Evolutionary conservation across 2,888 invertebrate species (phyloP).

Genomic region (Athetis lepigone): DNA sequence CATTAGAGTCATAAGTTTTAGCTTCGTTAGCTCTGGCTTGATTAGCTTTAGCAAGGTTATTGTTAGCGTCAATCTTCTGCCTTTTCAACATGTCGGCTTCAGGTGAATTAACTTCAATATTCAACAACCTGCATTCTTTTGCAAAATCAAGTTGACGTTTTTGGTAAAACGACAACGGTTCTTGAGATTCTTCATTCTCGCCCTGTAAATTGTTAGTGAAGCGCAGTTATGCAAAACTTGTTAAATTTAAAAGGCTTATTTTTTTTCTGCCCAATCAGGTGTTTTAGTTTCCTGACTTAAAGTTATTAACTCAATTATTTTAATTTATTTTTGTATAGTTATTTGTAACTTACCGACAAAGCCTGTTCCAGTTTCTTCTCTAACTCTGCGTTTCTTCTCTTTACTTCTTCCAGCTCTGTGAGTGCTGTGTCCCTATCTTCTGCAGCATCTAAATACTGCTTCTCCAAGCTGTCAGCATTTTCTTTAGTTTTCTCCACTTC

Average conservation of each 20-base stretch:
- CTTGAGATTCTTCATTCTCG: slow-evolving; percentile 80
- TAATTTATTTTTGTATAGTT: neutral
- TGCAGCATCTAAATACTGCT: slow-evolving; percentile 94
- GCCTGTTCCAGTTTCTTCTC: slow-evolving; percentile 94
- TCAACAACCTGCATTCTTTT: slow-evolving; percentile 86
- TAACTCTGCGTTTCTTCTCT: slow-evolving; percentile 93
- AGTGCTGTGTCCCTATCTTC: slow-evolving; percentile 94
- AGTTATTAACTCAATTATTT: neutral
- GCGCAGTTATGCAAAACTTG: slow-evolving; percentile 54
- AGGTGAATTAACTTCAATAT: slow-evolving; percentile 82
- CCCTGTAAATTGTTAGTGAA: slow-evolving; percentile 81
- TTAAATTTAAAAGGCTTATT: neutral
- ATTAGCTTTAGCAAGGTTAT: slow-evolving; percentile 76
- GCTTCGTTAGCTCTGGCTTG: slow-evolving; percentile 50
- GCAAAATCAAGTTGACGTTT: slow-evolving; percentile 86
- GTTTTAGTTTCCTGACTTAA: neutral
- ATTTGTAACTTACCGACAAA: slow-evolving; percentile 84
- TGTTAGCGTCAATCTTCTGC: slow-evolving; percentile 76
- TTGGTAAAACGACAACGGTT: slow-evolving; percentile 86
- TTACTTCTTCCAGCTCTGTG: slow-evolving; percentile 95
- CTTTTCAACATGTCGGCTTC: slow-evolving; percentile 81
- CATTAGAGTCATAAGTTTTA: slow-evolving; percentile 77
- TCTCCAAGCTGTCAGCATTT: slow-evolving; percentile 95
- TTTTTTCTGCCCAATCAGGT: too few relatives aligned
- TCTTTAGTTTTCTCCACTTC: slow-evolving; percentile 95